phyloP scores from a whole-genome alignment of 2,113 vertebrate genomes.

The Oreochromis aureus region DNA sequence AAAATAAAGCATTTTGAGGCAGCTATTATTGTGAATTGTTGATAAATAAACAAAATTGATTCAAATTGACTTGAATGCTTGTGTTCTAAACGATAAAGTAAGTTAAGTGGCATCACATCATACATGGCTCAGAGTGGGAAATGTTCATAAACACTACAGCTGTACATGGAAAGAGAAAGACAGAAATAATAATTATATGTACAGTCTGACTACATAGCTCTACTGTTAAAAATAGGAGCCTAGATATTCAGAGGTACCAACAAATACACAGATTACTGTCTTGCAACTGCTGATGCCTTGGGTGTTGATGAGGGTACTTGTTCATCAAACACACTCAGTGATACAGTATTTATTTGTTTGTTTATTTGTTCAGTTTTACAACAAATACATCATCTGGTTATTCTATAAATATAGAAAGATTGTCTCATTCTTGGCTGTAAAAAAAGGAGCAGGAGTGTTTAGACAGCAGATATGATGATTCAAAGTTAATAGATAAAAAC shows the following conservation, averaged over 20 bases:
- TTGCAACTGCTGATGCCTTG: background rate
- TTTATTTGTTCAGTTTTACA: accelerated
- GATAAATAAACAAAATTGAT: background rate
- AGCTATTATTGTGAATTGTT: accelerated
- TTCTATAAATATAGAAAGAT: background rate
- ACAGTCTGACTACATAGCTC: background rate
- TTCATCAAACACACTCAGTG: background rate
- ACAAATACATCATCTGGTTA: background rate
- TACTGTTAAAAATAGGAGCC: background rate
- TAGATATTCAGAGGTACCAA: background rate
- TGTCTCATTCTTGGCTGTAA: background rate
- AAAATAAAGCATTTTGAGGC: background rate
- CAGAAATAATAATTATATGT: background rate
- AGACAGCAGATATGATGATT: background rate
- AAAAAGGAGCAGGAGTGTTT: background rate
- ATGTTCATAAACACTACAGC: background rate
- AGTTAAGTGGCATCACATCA: accelerated
- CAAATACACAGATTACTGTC: background rate
- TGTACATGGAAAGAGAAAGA: background rate
- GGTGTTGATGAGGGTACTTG: background rate
- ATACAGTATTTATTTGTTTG: background rate
- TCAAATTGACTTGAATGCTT: accelerated
- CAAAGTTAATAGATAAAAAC: background rate
- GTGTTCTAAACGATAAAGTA: accelerated
- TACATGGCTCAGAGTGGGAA: accelerated